Base-by-base conservation (phyloP, 2,113 vertebrate genomes). In the Platysternon megacephalum region DNA sequence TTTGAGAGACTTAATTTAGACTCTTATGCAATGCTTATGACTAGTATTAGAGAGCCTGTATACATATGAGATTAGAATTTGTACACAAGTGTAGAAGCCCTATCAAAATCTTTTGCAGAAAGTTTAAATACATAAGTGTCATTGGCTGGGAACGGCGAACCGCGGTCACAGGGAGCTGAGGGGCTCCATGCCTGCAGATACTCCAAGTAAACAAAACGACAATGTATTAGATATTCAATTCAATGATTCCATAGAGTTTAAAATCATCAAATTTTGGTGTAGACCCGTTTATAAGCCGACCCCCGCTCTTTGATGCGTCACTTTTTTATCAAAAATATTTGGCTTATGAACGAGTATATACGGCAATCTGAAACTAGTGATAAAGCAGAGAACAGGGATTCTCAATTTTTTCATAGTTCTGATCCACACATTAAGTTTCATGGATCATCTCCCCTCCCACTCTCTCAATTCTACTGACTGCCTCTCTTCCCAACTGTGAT, bases 21-120 rank as follows among this genome's bases (percentile, higher is more conserved):
- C 5, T 6, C 9, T 0, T 6, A 26, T 32, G 52, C 76, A 42
- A 51, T 26, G 14, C 0, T 0, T 5, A 32, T 9, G 51, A 6
- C 51, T 68, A 39, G 56, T 1, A 35, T 21, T 0, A 68, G 8
- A 44, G 26, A 14, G 39, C 39, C 39, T 28, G 55, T 39, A 53
- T 12, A 14, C 22, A 19, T 6, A n/a, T 39, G 21, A 21, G n/a
- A 89, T 39, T 78, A 83, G 81, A 58, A 89, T 87, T 11, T 78
- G 55, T 11, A 26, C 0, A 4, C 32, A 76, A 79, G 26, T 2
- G 53, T 4, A 82, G 88, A 93, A 93, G 22, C 95, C 29, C 46
- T 81, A 19, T n/a, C 35, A 68, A 35, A n/a, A n/a, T 10, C 8
- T 68, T 68, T 44, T 13, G 42, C 11, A 44, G 22, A 44, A 76